phyloP scores from a whole-genome alignment of 2,113 vertebrate genomes.

The Aviceda subcristata region DNA sequence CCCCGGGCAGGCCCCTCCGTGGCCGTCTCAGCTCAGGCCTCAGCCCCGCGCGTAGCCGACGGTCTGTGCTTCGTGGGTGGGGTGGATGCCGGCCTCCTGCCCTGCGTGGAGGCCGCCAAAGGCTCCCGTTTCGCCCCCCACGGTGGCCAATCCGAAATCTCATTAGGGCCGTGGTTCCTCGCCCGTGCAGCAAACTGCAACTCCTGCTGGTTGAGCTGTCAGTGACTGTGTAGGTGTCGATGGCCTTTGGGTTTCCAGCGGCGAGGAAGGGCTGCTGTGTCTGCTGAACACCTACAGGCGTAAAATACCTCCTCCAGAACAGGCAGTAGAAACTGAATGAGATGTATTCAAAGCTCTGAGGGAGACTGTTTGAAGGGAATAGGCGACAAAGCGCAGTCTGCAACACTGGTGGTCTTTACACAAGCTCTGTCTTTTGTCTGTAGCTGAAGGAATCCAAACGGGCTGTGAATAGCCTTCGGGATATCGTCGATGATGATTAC shows the following conservation, averaged over 20 bases:
- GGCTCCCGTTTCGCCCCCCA: accelerated
- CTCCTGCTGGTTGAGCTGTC: neutral
- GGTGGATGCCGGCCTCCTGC: neutral
- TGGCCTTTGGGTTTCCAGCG: neutral
- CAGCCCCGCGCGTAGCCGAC: no score
- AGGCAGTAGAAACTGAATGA: neutral
- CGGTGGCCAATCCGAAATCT: neutral
- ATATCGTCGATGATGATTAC: conserved; percentile 84
- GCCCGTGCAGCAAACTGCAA: accelerated
- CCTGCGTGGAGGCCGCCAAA: accelerated
- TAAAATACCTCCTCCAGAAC: neutral
- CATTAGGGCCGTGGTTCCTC: neutral
- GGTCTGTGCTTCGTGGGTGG: neutral
- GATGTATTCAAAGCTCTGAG: neutral
- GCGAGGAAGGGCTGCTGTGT: neutral
- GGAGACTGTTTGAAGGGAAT: neutral
- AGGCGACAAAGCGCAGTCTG: neutral
- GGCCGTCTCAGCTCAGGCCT: neutral
- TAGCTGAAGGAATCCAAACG: conserved; percentile 91
- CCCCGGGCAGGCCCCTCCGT: neutral
- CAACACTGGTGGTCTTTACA: neutral
- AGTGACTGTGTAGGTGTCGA: neutral
- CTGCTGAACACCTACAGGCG: neutral
- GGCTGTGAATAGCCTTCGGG: conserved; percentile 88
- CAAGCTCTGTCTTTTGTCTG: neutral